Base-by-base conservation (phyloP, 1,140 invertebrate genomes). In the Palaemon carinicauda region DNA sequence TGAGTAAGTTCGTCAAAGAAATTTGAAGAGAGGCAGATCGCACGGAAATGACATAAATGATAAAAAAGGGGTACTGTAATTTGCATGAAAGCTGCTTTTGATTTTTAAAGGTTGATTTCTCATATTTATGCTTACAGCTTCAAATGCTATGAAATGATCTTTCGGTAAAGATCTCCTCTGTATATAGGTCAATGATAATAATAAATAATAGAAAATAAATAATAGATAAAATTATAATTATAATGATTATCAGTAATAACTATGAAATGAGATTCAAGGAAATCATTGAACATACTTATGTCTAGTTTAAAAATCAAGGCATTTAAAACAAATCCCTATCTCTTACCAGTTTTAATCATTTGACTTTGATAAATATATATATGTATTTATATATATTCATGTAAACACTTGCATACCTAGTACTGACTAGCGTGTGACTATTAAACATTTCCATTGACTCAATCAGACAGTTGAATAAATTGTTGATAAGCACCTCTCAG, bases 251-350 rank as follows among this genome's bases (percentile, higher is more conserved):
- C 41, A 0, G 41, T 41, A 12, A 41, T 41, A 41, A 41, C 24
- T 69, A 69, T 27, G 24, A 69, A 69, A 69, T n/a, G 65, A 69
- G 65, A 69, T 69, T 69, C 65, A 31, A 69, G 65, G 12, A 69
- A 31, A 69, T 29, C 65, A 69, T 31, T 27, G 65, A 69, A 69
- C 24, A 69, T 69, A 69, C 17, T 21, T 69, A 83, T 60, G 53
- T 86, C 56, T 78, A 79, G 54, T 54, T 85, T 79, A 86, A 60
- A 79, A 79, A 86, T 86, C 56, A 80, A 86, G 83, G 83, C 83
- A 86, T 86, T 53, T 74, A 52, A 53, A 82, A 69, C 71, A 74
- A 41, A 29, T 33, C 53, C 27, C 77, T 54, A 79, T 54, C 77
- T 79, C 77, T 15, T 79, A 27, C 52, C 77, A 79, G 77, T 29